Percentiles rank a stretch among this genome's conserved stretches.
phyloP scores from a whole-genome alignment of 1,140 invertebrate species.

The Scaptomyza montana region DNA sequence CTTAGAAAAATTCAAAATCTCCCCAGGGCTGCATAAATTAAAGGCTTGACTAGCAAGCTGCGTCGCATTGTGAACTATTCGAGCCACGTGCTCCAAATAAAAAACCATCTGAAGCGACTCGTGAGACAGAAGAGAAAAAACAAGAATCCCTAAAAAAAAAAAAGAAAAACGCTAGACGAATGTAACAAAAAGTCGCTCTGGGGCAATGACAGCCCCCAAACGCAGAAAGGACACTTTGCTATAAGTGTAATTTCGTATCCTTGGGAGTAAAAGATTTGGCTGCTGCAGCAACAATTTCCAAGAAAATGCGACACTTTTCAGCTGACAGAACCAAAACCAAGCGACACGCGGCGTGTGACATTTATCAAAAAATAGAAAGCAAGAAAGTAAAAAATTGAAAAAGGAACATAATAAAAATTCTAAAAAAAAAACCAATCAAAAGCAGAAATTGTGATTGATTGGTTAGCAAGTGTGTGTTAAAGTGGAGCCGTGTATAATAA shows the following conservation, averaged over 20 bases:
- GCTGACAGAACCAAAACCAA: conserved; percentile 38
- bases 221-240: conserved; percentile 63
- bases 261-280: conserved; percentile 53
- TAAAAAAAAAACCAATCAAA: conserved; percentile 15
- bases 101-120: conserved; percentile 22
- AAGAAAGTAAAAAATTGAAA: conserved; percentile 35
- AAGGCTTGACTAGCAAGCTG: conserved; percentile 66
- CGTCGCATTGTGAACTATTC: conserved; percentile 11
- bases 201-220: conserved; percentile 64
- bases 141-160: conserved; percentile 1
- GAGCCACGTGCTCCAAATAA: conserved; percentile 12
- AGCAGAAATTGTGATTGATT: conserved; percentile 77
- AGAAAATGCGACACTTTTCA: conserved; percentile 70
- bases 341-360: conserved; percentile 73
- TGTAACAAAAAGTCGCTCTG: conserved; percentile 75
- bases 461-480: conserved; percentile 54
- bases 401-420: conserved; percentile 29
- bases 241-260: conserved; percentile 67
- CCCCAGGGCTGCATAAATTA: conserved; percentile 81
- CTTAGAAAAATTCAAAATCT: conserved; percentile 65
- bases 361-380: conserved; percentile 69
- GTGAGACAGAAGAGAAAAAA: conserved; percentile 26
- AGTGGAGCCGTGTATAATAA: background rate
- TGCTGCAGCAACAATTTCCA: conserved; percentile 51
- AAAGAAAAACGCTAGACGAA: conserved; percentile 13